Base-by-base conservation (phyloP, 2,888 invertebrate species). In the Argyra leucocephala region DNA sequence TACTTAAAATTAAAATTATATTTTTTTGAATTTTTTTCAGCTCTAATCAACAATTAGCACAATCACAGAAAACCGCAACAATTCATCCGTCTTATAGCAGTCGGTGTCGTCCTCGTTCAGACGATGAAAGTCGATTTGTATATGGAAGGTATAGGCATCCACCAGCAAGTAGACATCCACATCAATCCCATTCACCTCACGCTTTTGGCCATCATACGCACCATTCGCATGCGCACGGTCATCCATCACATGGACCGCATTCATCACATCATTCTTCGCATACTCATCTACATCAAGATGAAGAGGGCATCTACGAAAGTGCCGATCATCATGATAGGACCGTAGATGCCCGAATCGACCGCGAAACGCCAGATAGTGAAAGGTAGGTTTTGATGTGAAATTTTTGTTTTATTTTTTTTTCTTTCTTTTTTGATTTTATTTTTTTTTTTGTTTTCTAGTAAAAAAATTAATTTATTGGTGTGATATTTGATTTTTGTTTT, bases 281-380 rank as follows among this genome's bases (percentile, higher is more conserved):
- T 73, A 83, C 82, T 74, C 83, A 83, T 75, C 81, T 84, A 76
- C 82, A 83, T 72, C 83, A 82, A 76, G 90, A 90, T 77, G 91
- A 91, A 76, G 92, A 92, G 80, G 89, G 90, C 77, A 88, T 92
- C 75, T 92, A 92, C 80, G 92, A 91, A 82, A 90, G 89, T 75
- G 92, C 92, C 72, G 88, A 88, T 80, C 87, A 86, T 77, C 87
- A 86, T 76, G 87, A 87, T 74, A 82, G 86, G 76, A 83, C 83
- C 74, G 81, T 82, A 73, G 87, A 87, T 80, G 84, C 87, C 68
- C 87, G 88, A 76, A 86, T 85, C 66, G 85, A 88, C 67, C 81
- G 89, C 70, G 91, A 91, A 82, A 90, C 89, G 70, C 91, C 91
- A 72, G 91, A 92, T 80, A 91, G 91, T 81, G 92, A 90, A 85